Base-by-base conservation (phyloP, 2,113 vertebrate species). In the Melanocharis versteri region DNA sequence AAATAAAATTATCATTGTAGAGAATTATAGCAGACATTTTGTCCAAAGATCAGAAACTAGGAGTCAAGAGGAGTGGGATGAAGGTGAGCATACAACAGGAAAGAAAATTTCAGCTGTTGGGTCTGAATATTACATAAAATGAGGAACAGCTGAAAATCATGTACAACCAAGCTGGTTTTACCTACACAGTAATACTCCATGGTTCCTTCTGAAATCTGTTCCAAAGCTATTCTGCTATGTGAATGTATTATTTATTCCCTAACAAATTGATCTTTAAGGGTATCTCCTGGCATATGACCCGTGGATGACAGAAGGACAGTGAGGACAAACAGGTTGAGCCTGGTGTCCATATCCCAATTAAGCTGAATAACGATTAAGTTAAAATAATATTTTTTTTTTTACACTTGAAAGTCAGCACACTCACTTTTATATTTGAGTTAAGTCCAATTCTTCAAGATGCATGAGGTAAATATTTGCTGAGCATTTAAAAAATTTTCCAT, bases 21-120 rank as follows among this genome's bases (percentile, higher is more conserved):
- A 71, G 2, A 83, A 5, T 58, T 48, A 24, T 16, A 8, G 58
- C 7, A 33, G 35, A 50, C 1, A 8, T 51, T 85, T 93, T 60
- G 11, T 40, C 10, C 31, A 80, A 57, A 53, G 6, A 50, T 48
- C 17, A n/a, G 20, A 65, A 26, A 64, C 13, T 4, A 21, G 13
- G 22, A 26, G 15, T 80, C 31, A 65, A 68, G 40, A 88, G 30
- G 7, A 51, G 7, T 2, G 42, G 28, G 47, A n/a, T 19, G 16
- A 90, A 79, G 7, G 4, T 26, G 8, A n/a, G 12, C 0, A 0
- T 54, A 19, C 6, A 42, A 56, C 3, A 51, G 0, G 1, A 91
- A 83, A 77, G 6, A 72, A 47, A 64, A 54, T 62, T 47, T 77
- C 40, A 68, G 5, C 17, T 47, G 1, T 44, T 47, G 47, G 3